Base-by-base conservation (phyloP, 2,797 vertebrate species). In the Thripadectes ignobilis region DNA sequence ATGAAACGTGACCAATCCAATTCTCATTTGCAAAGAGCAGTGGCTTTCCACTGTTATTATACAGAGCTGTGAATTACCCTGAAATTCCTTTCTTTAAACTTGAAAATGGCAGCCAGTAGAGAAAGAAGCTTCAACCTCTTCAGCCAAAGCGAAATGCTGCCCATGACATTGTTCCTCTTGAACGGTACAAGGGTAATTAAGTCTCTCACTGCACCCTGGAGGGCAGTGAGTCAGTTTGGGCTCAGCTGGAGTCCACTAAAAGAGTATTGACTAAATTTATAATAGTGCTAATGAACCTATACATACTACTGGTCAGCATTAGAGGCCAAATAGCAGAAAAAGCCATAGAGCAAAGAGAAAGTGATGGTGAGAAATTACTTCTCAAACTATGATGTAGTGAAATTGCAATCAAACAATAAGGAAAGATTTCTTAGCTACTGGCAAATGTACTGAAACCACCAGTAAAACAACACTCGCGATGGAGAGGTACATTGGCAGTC, bases 101-200 rank as follows among this genome's bases (percentile, higher is more conserved):
- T 65, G 75, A 81, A 96, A 95, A 94, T 81, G 72, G 82, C 58
- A 91, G 76, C 76, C 63, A 77, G 63, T 11, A 79, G 58, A 90
- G 78, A 76, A 68, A 76, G 79, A 71, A 92, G 62, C 74, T 71
- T 88, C 79, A 89, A 32, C 39, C 71, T 91, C 88, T 79, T 62
- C 68, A 91, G 75, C 54, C 81, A 93, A 78, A 88, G 51, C 1
- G 0, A 87, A 93, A 91, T n/a, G 46, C 89, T 89, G 78, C 71
- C 89, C 89, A 69, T 39, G 49, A 92, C 46, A 54, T 55, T 91
- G 81, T 30, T 95, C 92, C 85, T 74, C 80, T 93, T 96, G 85
- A 95, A 93, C 2, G 7, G 73, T 89, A 94, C 85, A 92, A 92
- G 92, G 89, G 96, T 97, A 97, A 96, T 97, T 97, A 96, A 96